These are phyloP conservation scores for Hepsetus odoe DNA, from an alignment of 2,113 vertebrate genomes.

Conservation along the genomic window DNA sequence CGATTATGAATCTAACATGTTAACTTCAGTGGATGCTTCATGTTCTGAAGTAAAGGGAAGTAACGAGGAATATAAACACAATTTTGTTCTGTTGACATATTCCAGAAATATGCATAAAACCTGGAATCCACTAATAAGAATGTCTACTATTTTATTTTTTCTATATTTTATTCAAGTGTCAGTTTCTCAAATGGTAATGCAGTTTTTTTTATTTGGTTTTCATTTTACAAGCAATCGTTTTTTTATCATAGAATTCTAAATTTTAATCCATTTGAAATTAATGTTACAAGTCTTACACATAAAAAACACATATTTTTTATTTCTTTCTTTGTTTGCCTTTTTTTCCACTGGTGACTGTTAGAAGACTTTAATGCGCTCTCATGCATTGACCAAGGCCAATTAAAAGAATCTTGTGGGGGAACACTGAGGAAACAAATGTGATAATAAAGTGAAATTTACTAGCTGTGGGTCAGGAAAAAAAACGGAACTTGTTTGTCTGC, in stretches of 20 bases:
- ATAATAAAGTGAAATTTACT: slow-evolving; percentile 50
- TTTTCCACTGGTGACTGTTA: background rate
- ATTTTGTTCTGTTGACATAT: background rate
- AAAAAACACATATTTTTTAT: no score
- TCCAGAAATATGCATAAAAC: background rate
- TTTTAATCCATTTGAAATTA: no score
- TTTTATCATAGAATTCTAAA: no score
- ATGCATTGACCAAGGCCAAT: slow-evolving; percentile 18
- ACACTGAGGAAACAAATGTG: slow-evolving; percentile 48
- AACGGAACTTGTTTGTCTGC: slow-evolving; percentile 21
- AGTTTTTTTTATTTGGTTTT: no score
- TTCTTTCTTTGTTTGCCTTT: background rate
- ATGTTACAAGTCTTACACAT: no score
- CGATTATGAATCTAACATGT: slow-evolving; percentile 42
- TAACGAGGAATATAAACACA: background rate
- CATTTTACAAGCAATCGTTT: no score
- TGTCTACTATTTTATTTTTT: background rate
- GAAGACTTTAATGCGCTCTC: background rate
- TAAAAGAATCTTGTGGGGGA: slow-evolving; percentile 38
- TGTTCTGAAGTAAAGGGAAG: slow-evolving; percentile 33
- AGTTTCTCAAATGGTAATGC: no score
- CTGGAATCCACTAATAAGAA: no score
- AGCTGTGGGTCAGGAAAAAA: slow-evolving; percentile 40
- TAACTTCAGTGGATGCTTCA: slow-evolving; percentile 19
- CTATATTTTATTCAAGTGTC: no score